Evolutionary conservation across 1,140 invertebrate species (phyloP).

Genomic region (Platyura marginata): DNA sequence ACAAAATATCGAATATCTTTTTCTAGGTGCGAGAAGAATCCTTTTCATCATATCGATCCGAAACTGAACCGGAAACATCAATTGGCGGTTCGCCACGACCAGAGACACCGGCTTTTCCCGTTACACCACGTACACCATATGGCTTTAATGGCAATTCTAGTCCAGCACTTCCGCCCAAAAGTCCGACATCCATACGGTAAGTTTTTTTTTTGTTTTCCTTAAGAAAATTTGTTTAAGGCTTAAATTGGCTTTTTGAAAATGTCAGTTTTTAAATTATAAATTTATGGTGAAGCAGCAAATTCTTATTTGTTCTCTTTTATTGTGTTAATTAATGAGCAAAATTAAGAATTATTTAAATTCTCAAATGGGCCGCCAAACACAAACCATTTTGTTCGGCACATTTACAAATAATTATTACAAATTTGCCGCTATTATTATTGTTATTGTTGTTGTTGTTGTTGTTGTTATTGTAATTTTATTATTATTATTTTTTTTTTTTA

Average conservation of each 20-base stretch:
- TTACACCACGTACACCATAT: constrained; percentile 74
- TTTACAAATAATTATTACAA: too few relatives aligned
- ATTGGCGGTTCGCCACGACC: constrained; percentile 37
- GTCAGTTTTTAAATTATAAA: neutral
- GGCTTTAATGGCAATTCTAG: constrained; percentile 10
- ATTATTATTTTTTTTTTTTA: neutral
- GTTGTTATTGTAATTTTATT: too few relatives aligned
- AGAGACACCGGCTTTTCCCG: constrained; percentile 78
- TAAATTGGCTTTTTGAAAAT: neutral
- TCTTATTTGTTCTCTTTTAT: neutral
- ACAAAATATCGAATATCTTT: too few relatives aligned
- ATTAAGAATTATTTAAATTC: neutral
- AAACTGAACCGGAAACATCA: constrained; percentile 31
- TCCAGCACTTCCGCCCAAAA: constrained; percentile 42
- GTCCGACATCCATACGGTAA: constrained; percentile 51
- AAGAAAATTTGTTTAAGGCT: neutral
- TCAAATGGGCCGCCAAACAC: neutral
- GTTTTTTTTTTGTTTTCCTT: constrained; percentile 12
- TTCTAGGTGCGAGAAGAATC: constrained; percentile 42
- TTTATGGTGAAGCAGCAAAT: neutral
- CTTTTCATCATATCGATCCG: constrained; percentile 36
- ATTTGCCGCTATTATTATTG: too few relatives aligned
- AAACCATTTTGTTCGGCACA: too few relatives aligned
- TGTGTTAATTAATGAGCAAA: too few relatives aligned
- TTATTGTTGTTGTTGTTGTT: too few relatives aligned